Evolutionary conservation across 2,797 vertebrate genomes (phyloP).

Genomic region (Gymnoscopelus microlampas): DNA sequence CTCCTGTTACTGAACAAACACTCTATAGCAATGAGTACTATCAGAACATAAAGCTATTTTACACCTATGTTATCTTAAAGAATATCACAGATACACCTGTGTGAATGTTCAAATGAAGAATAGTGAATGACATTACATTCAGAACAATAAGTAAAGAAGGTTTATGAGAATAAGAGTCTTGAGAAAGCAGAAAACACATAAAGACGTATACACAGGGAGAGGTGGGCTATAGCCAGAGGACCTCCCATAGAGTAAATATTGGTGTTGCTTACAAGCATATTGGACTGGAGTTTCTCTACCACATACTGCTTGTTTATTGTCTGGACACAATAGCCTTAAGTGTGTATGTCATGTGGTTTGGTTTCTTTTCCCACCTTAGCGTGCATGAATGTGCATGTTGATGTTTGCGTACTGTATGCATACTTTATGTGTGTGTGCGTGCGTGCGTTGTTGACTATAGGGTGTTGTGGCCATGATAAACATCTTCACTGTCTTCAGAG

Average conservation of each 20-base stretch:
- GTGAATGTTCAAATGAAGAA: not conserved
- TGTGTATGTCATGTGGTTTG: not conserved
- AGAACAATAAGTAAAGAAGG: not conserved
- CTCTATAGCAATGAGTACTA: no score
- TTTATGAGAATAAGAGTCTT: not conserved
- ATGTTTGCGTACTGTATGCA: not conserved
- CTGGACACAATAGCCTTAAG: constrained; percentile 1
- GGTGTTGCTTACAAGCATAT: constrained; percentile 35
- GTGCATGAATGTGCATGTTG: not conserved
- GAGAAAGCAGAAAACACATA: not conserved
- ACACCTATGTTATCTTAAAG: not conserved
- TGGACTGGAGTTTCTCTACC: constrained; percentile 15
- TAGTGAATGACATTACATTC: not conserved
- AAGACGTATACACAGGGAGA: not conserved
- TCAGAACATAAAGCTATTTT: no score
- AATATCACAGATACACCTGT: no score
- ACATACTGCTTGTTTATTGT: constrained; percentile 18
- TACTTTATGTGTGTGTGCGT: not conserved
- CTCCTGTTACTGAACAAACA: no score
- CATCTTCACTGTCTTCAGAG: not conserved
- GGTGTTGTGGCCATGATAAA: not conserved
- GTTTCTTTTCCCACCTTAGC: no score
- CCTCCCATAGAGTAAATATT: constrained; percentile 26
- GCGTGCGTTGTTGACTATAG: not conserved
- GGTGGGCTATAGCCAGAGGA: not conserved